A percentile compares a stretch with the other conserved stretches of the same genome.
Conservation (phyloP, 2,888 invertebrate genomes). For the Gryllus longicercus region DNA sequence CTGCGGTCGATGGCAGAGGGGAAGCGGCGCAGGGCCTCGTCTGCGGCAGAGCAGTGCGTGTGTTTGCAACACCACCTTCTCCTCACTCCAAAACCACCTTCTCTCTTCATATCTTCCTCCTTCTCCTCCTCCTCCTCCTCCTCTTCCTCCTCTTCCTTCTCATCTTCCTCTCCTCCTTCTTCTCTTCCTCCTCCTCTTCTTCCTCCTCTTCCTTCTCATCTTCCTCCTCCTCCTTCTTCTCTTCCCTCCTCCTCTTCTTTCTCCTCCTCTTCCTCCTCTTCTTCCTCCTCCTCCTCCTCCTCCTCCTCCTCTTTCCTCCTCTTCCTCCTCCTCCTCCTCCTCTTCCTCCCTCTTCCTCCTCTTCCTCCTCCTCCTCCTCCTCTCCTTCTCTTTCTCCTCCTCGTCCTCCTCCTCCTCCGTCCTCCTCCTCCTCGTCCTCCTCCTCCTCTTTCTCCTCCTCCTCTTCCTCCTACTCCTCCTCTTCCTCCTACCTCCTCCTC, state of each 20-base stretch:
- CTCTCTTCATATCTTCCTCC: no score
- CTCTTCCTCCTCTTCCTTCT: constrained; percentile 23
- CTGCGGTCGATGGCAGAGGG: no score
- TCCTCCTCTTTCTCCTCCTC: constrained; percentile 30
- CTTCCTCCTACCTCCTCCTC: constrained; percentile 32
- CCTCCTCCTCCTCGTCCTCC: not conserved
- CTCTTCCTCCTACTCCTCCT: constrained; percentile 31
- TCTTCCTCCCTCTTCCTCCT: constrained; percentile 29
- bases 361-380: constrained; percentile 20
- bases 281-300: not conserved
- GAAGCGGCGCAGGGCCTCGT: no score
- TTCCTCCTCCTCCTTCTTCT: no score
- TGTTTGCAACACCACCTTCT: no score
- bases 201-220: constrained; percentile 38
- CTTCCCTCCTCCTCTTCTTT: constrained; percentile 32
- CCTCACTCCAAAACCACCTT: no score
- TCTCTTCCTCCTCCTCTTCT: constrained; percentile 34
- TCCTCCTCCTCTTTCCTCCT: not conserved
- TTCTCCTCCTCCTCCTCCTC: no score
- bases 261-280: constrained; percentile 30
- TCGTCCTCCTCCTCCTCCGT: no score
- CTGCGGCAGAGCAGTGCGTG: no score
- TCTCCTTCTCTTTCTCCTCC: no score
- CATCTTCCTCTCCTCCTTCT: constrained; percentile 25
- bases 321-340: constrained; percentile 27